Percentiles rank a stretch among this genome's conserved stretches.
Evolutionary conservation across 2,888 invertebrate genomes (phyloP).

Genomic region (Himalopsyche japonica): DNA sequence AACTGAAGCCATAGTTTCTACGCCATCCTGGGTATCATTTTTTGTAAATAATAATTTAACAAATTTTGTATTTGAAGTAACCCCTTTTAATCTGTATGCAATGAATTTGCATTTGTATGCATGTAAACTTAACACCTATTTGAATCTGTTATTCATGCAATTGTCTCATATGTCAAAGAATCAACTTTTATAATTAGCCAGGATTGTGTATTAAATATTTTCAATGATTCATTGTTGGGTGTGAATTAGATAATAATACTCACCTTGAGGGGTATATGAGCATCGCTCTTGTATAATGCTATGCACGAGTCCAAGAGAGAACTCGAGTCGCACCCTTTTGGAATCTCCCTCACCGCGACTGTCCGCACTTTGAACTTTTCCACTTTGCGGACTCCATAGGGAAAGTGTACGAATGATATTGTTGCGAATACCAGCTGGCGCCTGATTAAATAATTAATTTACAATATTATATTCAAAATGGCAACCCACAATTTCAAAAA

Average conservation of each 20-base stretch:
- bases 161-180: too few relatives aligned
- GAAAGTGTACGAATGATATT: conserved; percentile 77
- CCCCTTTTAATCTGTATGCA: too few relatives aligned
- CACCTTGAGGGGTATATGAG: conserved; percentile 85
- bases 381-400: conserved; percentile 61
- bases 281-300: conserved; percentile 90
- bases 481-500: too few relatives aligned
- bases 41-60: too few relatives aligned
- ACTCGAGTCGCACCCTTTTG: conserved; percentile 57
- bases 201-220: too few relatives aligned
- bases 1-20: conserved; percentile 55
- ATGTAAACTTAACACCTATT: too few relatives aligned
- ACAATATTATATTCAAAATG: too few relatives aligned
- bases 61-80: too few relatives aligned
- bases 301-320: conserved; percentile 82
- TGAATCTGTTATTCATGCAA: too few relatives aligned
- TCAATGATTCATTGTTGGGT: background rate
- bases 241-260: background rate
- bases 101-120: too few relatives aligned
- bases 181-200: too few relatives aligned
- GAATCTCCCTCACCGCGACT: conserved; percentile 42
- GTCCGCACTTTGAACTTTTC: background rate
- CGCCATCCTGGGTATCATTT: conserved; percentile 58
- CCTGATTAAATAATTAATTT: conserved; percentile 48
- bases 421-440: conserved; percentile 84